phyloP scores from a whole-genome alignment of 2,888 invertebrate species.

The Daptonema setosum region DNA sequence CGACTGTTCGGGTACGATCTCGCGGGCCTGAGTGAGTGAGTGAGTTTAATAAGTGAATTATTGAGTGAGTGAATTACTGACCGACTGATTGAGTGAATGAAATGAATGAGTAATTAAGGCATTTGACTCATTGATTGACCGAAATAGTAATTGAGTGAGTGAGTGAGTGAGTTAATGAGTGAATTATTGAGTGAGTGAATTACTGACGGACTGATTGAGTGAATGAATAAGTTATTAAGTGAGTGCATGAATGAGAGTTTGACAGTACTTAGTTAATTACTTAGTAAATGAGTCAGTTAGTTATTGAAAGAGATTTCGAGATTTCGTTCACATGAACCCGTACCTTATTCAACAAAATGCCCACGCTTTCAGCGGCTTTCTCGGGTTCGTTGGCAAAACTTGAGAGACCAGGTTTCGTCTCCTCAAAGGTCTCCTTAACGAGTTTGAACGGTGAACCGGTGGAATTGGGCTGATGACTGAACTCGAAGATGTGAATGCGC shows the following conservation, averaged over 20 bases:
- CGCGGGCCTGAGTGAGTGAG: conserved; percentile 52
- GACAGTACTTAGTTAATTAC: background rate
- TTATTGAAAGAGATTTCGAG: background rate
- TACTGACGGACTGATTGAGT: too few species aligned
- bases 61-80: too few species aligned
- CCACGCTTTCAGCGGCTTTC: conserved; percentile 39
- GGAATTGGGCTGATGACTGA: conserved; percentile 10
- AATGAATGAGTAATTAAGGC: too few species aligned
- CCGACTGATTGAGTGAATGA: too few species aligned
- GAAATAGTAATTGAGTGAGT: background rate
- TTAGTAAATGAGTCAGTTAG: background rate
- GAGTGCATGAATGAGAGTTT: background rate
- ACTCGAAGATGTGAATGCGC: conserved; percentile 23
- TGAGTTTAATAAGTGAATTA: conserved; percentile 15
- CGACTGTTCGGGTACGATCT: conserved; percentile 50
- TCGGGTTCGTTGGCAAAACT: conserved; percentile 57
- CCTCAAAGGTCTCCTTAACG: conserved; percentile 56
- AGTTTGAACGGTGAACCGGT: conserved; percentile 42
- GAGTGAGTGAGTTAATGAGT: too few species aligned
- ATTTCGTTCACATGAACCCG: too few species aligned
- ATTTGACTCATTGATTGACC: too few species aligned
- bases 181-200: too few species aligned
- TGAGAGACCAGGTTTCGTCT: conserved; percentile 67
- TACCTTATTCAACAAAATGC: conserved; percentile 18
- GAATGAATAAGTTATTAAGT: too few species aligned